These are phyloP conservation scores for Ianthella basta DNA, from an alignment of 37 sponge, comb jelly and placozoan genomes.

Conservation along the genomic window DNA sequence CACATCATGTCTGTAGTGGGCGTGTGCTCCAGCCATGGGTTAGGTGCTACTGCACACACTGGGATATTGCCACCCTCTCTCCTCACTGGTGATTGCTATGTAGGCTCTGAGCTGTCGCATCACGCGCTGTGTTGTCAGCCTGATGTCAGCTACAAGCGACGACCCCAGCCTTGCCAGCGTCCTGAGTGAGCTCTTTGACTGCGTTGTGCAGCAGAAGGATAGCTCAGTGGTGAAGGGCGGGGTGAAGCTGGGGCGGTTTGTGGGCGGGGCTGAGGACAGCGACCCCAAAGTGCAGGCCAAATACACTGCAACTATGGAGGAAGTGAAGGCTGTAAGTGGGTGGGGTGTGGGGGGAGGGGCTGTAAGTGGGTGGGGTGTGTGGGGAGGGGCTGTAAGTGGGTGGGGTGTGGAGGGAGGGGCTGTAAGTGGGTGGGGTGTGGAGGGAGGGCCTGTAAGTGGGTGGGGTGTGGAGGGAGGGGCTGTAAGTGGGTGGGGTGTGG, in stretches of 20 bases:
- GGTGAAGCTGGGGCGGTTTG: slow-evolving; percentile 34
- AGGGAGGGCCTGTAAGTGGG: no score
- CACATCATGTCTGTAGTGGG: no score
- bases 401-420: no score
- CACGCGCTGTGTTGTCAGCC: not conserved
- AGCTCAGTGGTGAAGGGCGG: not conserved
- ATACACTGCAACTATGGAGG: slow-evolving; percentile 56
- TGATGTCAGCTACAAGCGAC: not conserved
- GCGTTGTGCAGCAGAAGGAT: slow-evolving; percentile 29
- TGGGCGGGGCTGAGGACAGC: slow-evolving; percentile 34
- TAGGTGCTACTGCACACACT: not conserved
- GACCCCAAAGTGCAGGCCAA: slow-evolving; percentile 52
- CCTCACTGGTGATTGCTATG: not conserved
- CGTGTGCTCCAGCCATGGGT: no score
- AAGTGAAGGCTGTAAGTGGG: slow-evolving; percentile 65
- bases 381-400: no score
- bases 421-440: no score
- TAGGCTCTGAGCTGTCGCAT: slow-evolving; percentile 12
- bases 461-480: no score
- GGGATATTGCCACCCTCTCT: not conserved
- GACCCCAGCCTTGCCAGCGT: not conserved
- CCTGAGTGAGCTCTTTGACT: slow-evolving; percentile 11
- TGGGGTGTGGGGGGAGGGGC: not conserved
- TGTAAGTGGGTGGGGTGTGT: no score
- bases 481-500: no score